Conservation (phyloP, 2,797 vertebrate species). For the Leptoclinus maculatus region DNA sequence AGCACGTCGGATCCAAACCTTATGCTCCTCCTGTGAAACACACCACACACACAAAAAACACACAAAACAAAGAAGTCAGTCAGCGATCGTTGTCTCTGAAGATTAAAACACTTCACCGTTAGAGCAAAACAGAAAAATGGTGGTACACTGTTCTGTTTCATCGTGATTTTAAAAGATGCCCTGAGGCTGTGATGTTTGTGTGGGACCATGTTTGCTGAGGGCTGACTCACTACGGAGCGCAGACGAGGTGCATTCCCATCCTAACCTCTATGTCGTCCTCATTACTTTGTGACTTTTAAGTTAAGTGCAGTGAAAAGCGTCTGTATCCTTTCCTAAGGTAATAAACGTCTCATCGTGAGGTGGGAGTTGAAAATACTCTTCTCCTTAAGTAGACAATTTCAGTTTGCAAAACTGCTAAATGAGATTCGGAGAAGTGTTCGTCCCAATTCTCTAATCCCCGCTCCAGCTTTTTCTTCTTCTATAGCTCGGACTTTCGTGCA, state of each 20-base stretch:
- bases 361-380: background rate
- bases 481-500: background rate
- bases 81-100: constrained; percentile 32
- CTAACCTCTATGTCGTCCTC: constrained; percentile 5
- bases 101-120: background rate
- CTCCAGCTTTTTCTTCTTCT: no score
- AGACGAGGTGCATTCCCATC: constrained; percentile 13
- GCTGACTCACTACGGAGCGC: constrained; percentile 40
- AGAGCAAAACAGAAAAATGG: background rate
- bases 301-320: background rate
- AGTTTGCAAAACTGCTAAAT: background rate
- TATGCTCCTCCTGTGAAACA: constrained; percentile 91
- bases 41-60: constrained; percentile 73
- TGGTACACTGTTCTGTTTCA: background rate
- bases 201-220: constrained; percentile 25
- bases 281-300: background rate
- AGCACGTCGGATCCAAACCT: constrained; percentile 89
- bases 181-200: constrained; percentile 30
- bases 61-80: constrained; percentile 63
- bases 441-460: background rate
- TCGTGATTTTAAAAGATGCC: background rate
- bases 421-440: background rate
- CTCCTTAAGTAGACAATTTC: background rate
- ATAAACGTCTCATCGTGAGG: background rate
- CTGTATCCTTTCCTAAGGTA: background rate